These are phyloP conservation scores for Hypotaenidia philippensis DNA, from an alignment of 2,797 vertebrate species.

Conservation along the genomic window DNA sequence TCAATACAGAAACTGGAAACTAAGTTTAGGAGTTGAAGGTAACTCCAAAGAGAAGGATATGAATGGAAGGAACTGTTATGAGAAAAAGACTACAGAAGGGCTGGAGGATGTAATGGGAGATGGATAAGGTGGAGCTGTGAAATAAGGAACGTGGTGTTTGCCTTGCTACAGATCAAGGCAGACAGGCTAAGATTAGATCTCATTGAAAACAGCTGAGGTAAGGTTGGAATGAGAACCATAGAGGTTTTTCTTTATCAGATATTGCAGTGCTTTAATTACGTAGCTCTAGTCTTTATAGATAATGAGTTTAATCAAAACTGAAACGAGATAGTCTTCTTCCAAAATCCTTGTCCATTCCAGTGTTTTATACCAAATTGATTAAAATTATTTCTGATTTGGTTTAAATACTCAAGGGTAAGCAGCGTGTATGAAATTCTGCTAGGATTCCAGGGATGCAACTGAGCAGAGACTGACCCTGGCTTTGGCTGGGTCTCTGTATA, in stretches of 20 bases:
- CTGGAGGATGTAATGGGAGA: background rate
- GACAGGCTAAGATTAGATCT: background rate
- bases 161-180: background rate
- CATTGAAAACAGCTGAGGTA: background rate
- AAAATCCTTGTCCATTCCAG: background rate
- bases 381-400: background rate
- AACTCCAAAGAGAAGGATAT: background rate
- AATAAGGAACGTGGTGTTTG: background rate
- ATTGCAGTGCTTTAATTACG: background rate
- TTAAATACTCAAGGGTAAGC: background rate
- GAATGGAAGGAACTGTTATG: background rate
- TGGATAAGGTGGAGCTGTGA: background rate
- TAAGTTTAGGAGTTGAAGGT: background rate
- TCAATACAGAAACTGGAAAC: background rate
- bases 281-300: background rate
- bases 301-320: background rate
- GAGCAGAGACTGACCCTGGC: background rate
- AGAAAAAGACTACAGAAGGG: background rate
- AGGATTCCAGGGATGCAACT: background rate
- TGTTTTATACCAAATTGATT: background rate
- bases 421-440: background rate
- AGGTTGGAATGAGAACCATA: background rate
- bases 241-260: background rate
- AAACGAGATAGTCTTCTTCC: background rate
- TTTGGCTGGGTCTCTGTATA: slow-evolving; percentile 20